Conservation (phyloP, 1,140 invertebrate genomes). For the Dryas iulia region DNA sequence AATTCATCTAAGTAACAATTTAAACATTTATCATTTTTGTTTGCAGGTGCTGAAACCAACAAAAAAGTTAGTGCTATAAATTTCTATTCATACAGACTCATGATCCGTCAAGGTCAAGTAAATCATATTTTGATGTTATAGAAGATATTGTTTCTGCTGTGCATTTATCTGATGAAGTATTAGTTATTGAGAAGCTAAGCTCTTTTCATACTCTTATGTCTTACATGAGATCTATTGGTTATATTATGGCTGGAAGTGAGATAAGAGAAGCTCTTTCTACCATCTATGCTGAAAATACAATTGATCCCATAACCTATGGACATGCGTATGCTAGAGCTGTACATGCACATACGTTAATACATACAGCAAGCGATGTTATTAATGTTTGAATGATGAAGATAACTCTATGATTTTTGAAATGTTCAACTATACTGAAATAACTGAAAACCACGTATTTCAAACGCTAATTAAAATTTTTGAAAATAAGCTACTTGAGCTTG, state of each 20-base stretch:
- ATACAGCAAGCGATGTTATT: conserved; percentile 26
- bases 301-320: conserved; percentile 19
- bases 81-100: conserved; percentile 44
- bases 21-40: conserved; percentile 12
- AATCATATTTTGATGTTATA: no score
- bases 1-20: conserved; percentile 15
- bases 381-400: conserved; percentile 15
- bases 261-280: conserved; percentile 15
- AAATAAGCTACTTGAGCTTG: conserved; percentile 4
- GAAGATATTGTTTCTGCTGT: no score
- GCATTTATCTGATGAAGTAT: no score
- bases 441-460: conserved; percentile 15
- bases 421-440: conserved; percentile 13
- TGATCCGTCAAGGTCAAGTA: conserved; percentile 58
- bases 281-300: conserved; percentile 24
- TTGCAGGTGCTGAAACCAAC: no score
- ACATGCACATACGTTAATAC: conserved; percentile 22
- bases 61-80: conserved; percentile 46
- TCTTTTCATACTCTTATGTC: background rate
- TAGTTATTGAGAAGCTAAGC: background rate
- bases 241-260: background rate
- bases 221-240: background rate
- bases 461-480: conserved; percentile 10
- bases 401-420: conserved; percentile 16
- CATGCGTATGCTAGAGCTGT: conserved; percentile 29